Conservation (phyloP, 2,888 invertebrate species). For the Heliconius erato region DNA sequence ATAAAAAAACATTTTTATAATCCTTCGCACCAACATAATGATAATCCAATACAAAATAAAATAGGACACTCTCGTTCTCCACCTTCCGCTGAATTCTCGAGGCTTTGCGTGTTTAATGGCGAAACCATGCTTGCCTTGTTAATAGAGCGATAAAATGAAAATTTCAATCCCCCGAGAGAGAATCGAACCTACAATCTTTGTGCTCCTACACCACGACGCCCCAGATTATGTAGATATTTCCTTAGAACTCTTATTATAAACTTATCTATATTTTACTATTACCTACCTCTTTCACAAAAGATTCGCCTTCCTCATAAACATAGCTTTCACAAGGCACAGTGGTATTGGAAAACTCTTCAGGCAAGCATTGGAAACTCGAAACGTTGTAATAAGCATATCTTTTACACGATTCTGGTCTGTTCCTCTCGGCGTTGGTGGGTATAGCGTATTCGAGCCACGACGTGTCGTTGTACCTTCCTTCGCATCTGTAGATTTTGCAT, state of each 20-base stretch:
- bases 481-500: constrained; percentile 76
- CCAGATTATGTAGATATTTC: no score
- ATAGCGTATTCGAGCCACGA: constrained; percentile 77
- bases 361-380: constrained; percentile 63
- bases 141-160: no score
- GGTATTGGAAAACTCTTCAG: constrained; percentile 69
- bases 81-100: no score
- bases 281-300: constrained; percentile 77
- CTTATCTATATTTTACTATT: constrained; percentile 9
- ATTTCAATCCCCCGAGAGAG: no score
- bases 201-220: no score
- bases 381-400: constrained; percentile 63
- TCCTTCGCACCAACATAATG: no score
- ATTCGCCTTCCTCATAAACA: constrained; percentile 72
- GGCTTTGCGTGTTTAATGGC: no score
- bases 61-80: no score
- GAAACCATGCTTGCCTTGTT: no score
- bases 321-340: constrained; percentile 68
- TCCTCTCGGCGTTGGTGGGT: constrained; percentile 62
- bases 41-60: no score
- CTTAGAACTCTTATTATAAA: not conserved
- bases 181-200: no score
- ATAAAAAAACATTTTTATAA: no score
- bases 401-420: constrained; percentile 62
- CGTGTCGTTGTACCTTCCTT: constrained; percentile 76